Evolutionary conservation across 2,888 invertebrate species (phyloP).

Genomic region (Torymus auratus): DNA sequence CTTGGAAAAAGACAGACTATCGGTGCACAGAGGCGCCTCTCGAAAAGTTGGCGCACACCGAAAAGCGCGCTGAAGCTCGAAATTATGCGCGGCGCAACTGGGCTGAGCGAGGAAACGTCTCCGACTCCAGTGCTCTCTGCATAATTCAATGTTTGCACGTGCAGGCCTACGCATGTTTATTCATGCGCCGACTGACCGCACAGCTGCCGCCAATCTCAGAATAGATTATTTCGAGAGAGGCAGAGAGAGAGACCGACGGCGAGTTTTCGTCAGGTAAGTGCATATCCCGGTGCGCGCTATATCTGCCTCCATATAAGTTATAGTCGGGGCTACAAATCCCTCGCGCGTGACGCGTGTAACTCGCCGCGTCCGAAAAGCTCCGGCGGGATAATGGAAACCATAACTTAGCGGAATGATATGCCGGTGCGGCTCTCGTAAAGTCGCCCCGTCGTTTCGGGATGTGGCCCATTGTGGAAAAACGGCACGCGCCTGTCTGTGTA

Average conservation of each 20-base stretch:
- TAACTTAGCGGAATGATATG: conserved; percentile 60
- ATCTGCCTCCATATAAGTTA: conserved; percentile 57
- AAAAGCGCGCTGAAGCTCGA: too few relatives aligned
- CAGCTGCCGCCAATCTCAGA: conserved; percentile 56
- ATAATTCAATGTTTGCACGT: conserved; percentile 38
- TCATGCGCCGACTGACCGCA: conserved; percentile 36
- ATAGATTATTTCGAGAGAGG: conserved; percentile 21
- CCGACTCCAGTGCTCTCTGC: conserved; percentile 23
- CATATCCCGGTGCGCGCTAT: neutral
- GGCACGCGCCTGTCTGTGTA: neutral
- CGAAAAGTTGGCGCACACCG: too few relatives aligned
- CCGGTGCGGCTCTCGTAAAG: conserved; percentile 34
- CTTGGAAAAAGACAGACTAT: too few relatives aligned
- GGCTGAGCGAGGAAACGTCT: too few relatives aligned
- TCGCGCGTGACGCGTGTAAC: conserved; percentile 12
- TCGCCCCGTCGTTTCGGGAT: conserved; percentile 42
- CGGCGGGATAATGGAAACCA: conserved; percentile 60
- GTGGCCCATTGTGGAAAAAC: conserved; percentile 38
- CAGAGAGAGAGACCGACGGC: too few relatives aligned
- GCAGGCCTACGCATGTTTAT: conserved; percentile 41
- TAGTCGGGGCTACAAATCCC: conserved; percentile 42
- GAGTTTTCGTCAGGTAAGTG: neutral
- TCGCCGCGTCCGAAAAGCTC: neutral
- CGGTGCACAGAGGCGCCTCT: too few relatives aligned
- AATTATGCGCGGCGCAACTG: too few relatives aligned